Conservation (phyloP, 1,140 invertebrate species). For the Drosophila kohkoa region DNA sequence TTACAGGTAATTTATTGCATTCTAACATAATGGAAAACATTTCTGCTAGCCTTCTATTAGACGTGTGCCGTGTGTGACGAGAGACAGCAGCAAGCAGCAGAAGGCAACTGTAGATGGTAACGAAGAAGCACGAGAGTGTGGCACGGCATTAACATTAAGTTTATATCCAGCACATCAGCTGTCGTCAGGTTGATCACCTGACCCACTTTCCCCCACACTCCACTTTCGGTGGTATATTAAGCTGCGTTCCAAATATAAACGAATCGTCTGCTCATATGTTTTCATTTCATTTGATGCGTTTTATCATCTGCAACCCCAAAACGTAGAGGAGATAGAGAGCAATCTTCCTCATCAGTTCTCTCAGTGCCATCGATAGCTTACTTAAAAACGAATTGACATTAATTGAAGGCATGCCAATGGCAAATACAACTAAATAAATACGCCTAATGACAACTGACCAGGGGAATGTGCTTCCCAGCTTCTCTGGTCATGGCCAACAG, state of each 20-base stretch:
- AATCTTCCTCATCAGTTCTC: background rate
- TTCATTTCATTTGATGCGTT: slow-evolving; percentile 73
- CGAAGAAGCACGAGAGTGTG: background rate
- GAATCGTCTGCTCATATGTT: slow-evolving; percentile 74
- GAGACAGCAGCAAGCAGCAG: slow-evolving; percentile 36
- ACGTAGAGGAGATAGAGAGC: background rate
- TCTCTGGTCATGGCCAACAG: slow-evolving; percentile 27
- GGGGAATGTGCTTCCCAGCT: slow-evolving; percentile 51
- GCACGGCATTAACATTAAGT: slow-evolving; percentile 78
- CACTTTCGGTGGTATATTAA: slow-evolving; percentile 47
- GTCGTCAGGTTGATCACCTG: slow-evolving; percentile 69
- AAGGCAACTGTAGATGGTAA: background rate
- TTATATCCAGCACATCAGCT: slow-evolving; percentile 78
- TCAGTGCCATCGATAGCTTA: slow-evolving; percentile 75
- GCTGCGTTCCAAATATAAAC: slow-evolving; percentile 70
- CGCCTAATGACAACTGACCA: slow-evolving; percentile 65
- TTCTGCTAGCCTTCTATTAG: slow-evolving; percentile 72
- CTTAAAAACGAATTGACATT: slow-evolving; percentile 84
- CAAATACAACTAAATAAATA: slow-evolving; percentile 82
- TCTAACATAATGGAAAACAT: slow-evolving; percentile 83
- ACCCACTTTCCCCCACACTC: slow-evolving; percentile 14
- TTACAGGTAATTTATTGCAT: slow-evolving; percentile 84
- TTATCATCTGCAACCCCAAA: slow-evolving; percentile 20
- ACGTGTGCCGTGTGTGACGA: slow-evolving; percentile 22
- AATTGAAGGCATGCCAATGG: slow-evolving; percentile 81